Percentiles rank a stretch among this genome's conserved stretches.
These are phyloP conservation scores for Etheostoma nigrum DNA, from an alignment of 2,797 vertebrate species.

Conservation along the genomic window DNA sequence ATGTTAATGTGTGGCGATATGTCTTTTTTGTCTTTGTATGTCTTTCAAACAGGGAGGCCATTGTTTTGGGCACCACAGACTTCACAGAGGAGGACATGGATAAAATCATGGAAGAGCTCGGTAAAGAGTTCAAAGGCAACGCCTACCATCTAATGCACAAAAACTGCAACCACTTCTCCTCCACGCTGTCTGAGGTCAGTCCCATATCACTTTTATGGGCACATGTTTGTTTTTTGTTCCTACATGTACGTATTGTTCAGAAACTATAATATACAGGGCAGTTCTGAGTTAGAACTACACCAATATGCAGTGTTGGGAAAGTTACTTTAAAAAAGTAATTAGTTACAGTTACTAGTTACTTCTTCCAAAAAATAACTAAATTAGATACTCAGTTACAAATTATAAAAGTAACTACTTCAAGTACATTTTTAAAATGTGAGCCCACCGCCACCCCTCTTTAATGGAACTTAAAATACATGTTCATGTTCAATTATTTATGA, in stretches of 20 bases:
- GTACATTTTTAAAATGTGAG: too few relatives aligned
- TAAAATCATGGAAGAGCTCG: slow-evolving; percentile 95
- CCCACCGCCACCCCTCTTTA: too few relatives aligned
- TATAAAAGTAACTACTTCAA: too few relatives aligned
- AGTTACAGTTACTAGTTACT: too few relatives aligned
- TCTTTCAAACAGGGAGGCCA: slow-evolving; percentile 87
- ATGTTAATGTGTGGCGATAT: slow-evolving; percentile 1
- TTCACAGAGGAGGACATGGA: slow-evolving; percentile 94
- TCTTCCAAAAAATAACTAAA: too few relatives aligned
- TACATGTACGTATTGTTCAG: background rate
- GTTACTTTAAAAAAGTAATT: too few relatives aligned
- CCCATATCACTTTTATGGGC: background rate
- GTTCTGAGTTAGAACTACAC: background rate
- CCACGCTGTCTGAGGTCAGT: slow-evolving; percentile 91
- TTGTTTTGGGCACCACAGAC: slow-evolving; percentile 93
- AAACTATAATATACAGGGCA: background rate
- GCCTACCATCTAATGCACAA: slow-evolving; percentile 94
- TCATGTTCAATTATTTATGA: too few relatives aligned
- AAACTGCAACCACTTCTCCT: slow-evolving; percentile 95
- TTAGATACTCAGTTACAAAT: too few relatives aligned
- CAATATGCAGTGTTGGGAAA: too few relatives aligned
- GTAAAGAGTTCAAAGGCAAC: slow-evolving; percentile 92
- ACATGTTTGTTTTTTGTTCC: background rate
- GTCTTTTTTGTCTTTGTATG: too few relatives aligned
- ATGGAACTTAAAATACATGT: too few relatives aligned